These are phyloP conservation scores for Oithona nana DNA, from an alignment of 2,888 invertebrate species.

Conservation along the genomic window DNA sequence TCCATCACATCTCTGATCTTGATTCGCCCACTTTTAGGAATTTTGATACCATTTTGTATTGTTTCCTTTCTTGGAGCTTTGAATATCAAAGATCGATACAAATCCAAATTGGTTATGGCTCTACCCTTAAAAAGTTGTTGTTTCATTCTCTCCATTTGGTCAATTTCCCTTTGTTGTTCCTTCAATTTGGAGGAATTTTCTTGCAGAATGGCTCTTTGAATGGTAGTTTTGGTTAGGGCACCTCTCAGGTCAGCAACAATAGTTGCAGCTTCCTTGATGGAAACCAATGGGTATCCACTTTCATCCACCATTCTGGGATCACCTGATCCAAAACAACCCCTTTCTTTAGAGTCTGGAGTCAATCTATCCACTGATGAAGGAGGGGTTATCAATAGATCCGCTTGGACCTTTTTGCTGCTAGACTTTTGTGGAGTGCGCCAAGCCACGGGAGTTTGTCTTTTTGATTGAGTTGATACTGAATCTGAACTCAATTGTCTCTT, in stretches of 20 bases:
- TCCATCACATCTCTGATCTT: neutral
- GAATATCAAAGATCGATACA: neutral
- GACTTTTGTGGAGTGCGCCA: neutral
- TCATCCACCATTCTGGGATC: neutral
- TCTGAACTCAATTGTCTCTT: neutral
- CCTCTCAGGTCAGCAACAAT: neutral
- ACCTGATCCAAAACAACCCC: neutral
- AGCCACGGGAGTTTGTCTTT: neutral
- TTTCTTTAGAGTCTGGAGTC: neutral
- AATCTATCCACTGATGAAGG: neutral
- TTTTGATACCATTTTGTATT: neutral
- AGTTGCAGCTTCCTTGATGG: neutral
- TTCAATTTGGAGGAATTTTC: neutral
- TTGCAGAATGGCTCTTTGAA: neutral
- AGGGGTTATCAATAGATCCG: neutral
- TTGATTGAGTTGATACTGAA: neutral
- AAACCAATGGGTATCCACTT: neutral
- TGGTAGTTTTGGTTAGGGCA: neutral
- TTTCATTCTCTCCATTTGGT: neutral
- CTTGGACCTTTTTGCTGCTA: neutral
- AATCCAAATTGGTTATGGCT: neutral
- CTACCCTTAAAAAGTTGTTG: neutral
- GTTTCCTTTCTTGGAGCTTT: neutral
- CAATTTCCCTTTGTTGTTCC: neutral
- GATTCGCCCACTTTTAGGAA: neutral